Base-by-base conservation (phyloP, 1,140 invertebrate genomes). In the Drosophila obscura region DNA sequence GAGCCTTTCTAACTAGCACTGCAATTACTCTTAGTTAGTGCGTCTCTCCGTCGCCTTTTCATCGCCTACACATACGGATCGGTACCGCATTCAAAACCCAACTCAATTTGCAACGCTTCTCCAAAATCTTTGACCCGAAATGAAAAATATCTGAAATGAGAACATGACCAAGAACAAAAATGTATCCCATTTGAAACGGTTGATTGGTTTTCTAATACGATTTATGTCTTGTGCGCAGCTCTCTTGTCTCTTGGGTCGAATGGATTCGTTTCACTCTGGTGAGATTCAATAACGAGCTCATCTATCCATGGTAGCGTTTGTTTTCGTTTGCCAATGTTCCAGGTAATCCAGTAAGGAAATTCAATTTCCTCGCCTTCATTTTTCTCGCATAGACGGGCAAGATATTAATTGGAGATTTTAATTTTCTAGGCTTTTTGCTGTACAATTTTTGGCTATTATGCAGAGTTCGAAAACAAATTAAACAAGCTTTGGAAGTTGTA, bases 271-370 rank as follows among this genome's bases (percentile, higher is more conserved):
- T 39, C 79, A 80, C 67, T 87, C 77, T 63, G 76, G 52, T 88
- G 73, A 61, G 50, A 88, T 87, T 87, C 84, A 88, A 87, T 88
- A 73, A 80, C 51, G 63, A 68, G 63, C 52, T 81, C 73, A 66
- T 69, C 61, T 84, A 63, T 58, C 48, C 31, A 49, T 22, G 44
- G 43, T 3, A 31, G 24, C 26, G 71, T 76, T 83, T 87, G 83
- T 87, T 87, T 88, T 73, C 46, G n/a, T 79, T 76, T 49, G 67
- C 66, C 80, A 89, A 88, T 89, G 75, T 88, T 87, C 78, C 84
- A 87, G 84, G 62, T 87, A 71, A 64, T 88, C 75, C 65, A 63
- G 62, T 67, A 80, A 77, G 75, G 83, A 88, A 87, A 87, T 87
- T 19, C 53, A 71, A 87, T 83, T 89, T 83, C 63, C 62, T 22